These are phyloP conservation scores for Lindbergichthys nudifrons DNA, from an alignment of 2,797 vertebrate genomes.

Conservation along the genomic window DNA sequence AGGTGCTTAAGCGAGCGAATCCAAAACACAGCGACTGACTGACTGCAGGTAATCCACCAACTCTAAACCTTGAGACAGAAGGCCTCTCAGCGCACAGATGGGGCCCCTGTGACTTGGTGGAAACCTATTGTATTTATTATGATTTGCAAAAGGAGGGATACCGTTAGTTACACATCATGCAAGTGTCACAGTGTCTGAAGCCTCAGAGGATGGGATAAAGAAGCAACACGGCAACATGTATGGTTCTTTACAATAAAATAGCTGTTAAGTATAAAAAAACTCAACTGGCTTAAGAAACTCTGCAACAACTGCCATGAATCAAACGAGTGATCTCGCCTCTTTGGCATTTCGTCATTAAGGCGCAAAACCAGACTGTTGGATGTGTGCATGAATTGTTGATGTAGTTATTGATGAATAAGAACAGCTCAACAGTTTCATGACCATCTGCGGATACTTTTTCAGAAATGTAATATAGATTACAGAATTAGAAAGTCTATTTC, in stretches of 20 bases:
- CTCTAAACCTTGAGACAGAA: conserved; percentile 51
- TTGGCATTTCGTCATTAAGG: conserved; percentile 28
- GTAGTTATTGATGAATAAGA: conserved; percentile 10
- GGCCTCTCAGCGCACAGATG: not conserved
- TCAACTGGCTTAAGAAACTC: not conserved
- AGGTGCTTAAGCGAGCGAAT: conserved; percentile 66
- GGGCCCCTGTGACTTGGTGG: not conserved
- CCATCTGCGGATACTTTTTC: conserved; percentile 31
- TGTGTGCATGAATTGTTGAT: conserved; percentile 1
- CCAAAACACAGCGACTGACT: conserved; percentile 73
- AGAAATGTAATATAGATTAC: conserved; percentile 20
- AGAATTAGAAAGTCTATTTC: conserved; percentile 38
- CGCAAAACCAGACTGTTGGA: conserved; percentile 16
- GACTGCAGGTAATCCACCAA: conserved; percentile 68
- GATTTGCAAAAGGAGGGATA: conserved; percentile 10
- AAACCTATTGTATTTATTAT: conserved; percentile 16
- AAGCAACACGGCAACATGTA: not conserved
- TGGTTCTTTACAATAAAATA: not conserved
- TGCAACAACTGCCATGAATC: not conserved
- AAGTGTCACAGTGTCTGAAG: not conserved
- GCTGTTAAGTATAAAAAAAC: not conserved
- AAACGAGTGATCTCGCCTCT: conserved; percentile 18
- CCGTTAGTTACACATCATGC: not conserved
- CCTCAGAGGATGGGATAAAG: not conserved
- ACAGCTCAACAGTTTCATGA: conserved; percentile 1